Conservation (phyloP, 2,888 invertebrate genomes). For the Venusia cambrica region DNA sequence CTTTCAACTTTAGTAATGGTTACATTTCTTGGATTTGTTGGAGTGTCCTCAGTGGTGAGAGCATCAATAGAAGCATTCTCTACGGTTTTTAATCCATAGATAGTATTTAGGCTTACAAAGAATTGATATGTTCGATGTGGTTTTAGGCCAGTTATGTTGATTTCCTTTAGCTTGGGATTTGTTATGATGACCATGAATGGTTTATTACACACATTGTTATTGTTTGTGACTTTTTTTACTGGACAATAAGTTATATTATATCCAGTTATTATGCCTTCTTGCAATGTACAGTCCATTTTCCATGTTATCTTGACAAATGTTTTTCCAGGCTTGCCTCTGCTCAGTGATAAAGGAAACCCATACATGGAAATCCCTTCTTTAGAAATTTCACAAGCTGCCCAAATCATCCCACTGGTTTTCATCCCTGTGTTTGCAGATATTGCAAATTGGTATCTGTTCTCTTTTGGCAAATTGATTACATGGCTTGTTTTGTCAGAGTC, state of each 20-base stretch:
- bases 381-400: conserved; percentile 86
- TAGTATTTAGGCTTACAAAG: conserved; percentile 82
- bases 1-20: conserved; percentile 81
- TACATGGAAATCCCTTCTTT: conserved; percentile 76
- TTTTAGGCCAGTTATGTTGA: conserved; percentile 82
- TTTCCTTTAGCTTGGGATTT: conserved; percentile 73
- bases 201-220: conserved; percentile 79
- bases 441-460: conserved; percentile 87
- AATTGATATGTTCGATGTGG: conserved; percentile 90
- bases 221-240: conserved; percentile 72
- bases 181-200: conserved; percentile 52
- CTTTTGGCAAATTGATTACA: conserved; percentile 82
- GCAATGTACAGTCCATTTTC: conserved; percentile 88
- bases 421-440: conserved; percentile 87
- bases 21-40: conserved; percentile 81
- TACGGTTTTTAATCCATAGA: conserved; percentile 59
- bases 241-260: conserved; percentile 89
- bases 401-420: conserved; percentile 91
- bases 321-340: conserved; percentile 59
- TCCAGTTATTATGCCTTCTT: conserved; percentile 86
- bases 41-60: conserved; percentile 86
- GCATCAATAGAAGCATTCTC: conserved; percentile 80
- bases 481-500: conserved; percentile 63
- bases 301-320: conserved; percentile 82
- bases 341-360: conserved; percentile 67